A percentile compares a stretch with the other conserved stretches of the same genome.
These are phyloP conservation scores for Plebejus anna DNA, from an alignment of 2,888 invertebrate genomes.

Conservation along the genomic window DNA sequence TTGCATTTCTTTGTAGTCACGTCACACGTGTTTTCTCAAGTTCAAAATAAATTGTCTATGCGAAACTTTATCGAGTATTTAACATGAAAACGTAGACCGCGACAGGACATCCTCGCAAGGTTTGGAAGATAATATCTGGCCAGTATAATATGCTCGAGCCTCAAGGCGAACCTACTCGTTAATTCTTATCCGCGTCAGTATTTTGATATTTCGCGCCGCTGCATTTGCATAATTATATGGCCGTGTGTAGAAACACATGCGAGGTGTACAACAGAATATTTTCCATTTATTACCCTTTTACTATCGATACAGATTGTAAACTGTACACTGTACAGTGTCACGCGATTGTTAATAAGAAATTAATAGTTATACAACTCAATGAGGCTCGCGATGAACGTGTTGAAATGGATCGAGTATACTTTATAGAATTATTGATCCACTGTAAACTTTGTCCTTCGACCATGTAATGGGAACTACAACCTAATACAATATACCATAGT, in stretches of 20 bases:
- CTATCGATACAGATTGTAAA: not conserved
- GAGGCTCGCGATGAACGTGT: not conserved
- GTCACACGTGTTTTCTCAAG: too few relatives aligned
- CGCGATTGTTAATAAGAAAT: conserved; percentile 2
- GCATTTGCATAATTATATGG: not conserved
- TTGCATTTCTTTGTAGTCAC: too few relatives aligned
- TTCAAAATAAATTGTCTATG: not conserved
- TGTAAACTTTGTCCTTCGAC: not conserved
- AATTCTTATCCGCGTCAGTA: conserved; percentile 1
- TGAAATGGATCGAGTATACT: not conserved
- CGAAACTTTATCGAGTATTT: not conserved
- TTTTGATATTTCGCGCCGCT: conserved; percentile 1
- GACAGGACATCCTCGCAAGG: not conserved
- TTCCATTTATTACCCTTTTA: conserved; percentile 13
- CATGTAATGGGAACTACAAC: not conserved
- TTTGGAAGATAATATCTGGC: conserved; percentile 12
- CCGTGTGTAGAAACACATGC: not conserved
- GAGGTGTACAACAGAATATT: not conserved
- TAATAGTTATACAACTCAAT: not conserved
- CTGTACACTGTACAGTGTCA: not conserved
- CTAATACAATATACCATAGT: too few relatives aligned
- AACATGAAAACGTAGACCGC: not conserved
- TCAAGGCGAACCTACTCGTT: not conserved
- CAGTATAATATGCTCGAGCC: not conserved
- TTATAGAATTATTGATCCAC: not conserved